These are phyloP conservation scores for Eremophila alpestris DNA, from an alignment of 2,797 vertebrate species.

Conservation along the genomic window DNA sequence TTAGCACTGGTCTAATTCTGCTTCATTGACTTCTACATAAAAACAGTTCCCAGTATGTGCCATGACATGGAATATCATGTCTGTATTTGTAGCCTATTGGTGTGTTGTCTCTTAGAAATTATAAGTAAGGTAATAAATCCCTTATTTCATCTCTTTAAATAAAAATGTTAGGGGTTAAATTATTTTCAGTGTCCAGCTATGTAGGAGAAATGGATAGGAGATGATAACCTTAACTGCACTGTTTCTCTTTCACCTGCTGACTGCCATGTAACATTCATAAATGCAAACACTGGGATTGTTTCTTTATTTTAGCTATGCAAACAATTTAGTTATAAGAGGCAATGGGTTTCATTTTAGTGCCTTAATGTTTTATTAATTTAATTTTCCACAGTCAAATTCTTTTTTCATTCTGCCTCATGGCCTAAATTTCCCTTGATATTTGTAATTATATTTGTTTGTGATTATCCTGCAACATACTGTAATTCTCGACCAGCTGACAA, in stretches of 20 bases:
- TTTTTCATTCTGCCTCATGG: constrained; percentile 51
- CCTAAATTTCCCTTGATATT: constrained; percentile 59
- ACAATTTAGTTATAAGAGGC: constrained; percentile 45
- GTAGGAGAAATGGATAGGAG: not conserved
- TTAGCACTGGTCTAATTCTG: not conserved
- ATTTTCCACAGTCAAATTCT: constrained; percentile 39
- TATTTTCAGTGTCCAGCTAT: not conserved
- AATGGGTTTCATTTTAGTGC: constrained; percentile 40
- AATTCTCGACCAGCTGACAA: constrained; percentile 19
- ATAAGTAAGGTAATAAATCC: not conserved
- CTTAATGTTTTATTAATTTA: constrained; percentile 72
- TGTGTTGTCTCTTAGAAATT: not conserved
- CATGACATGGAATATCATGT: not conserved
- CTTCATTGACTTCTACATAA: constrained; percentile 32
- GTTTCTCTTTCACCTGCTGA: not conserved
- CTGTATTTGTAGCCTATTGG: not conserved
- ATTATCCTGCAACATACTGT: constrained; percentile 31
- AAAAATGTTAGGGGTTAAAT: not conserved
- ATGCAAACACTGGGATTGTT: constrained; percentile 10
- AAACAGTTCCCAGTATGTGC: not conserved
- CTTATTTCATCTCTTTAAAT: not conserved
- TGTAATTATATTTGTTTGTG: constrained; percentile 55
- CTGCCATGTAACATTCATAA: constrained; percentile 38
- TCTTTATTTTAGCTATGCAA: constrained; percentile 55
- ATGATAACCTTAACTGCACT: not conserved